phyloP scores from a whole-genome alignment of 2,113 vertebrate genomes.

The Dasyprocta punctata region DNA sequence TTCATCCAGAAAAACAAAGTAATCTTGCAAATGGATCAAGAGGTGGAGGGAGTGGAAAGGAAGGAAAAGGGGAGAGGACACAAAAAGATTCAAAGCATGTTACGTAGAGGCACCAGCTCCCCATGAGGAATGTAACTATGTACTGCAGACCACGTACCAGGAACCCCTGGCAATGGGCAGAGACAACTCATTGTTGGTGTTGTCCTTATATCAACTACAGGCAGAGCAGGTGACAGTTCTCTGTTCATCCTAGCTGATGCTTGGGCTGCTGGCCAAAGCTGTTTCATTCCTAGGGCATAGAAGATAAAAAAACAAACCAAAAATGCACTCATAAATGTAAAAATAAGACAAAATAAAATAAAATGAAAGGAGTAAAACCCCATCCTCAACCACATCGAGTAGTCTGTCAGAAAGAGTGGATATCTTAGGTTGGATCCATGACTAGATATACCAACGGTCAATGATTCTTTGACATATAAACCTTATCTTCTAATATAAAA shows the following conservation, averaged over 20 bases:
- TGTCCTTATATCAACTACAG: no score
- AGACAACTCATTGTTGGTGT: no score
- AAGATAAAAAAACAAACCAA: no score
- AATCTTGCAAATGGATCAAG: neutral
- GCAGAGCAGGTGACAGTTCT: no score
- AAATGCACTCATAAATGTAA: neutral
- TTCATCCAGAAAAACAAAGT: neutral
- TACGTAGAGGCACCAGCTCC: neutral
- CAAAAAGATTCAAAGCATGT: neutral
- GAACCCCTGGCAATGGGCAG: no score
- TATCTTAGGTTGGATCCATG: neutral
- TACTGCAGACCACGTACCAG: neutral
- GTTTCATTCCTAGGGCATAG: no score
- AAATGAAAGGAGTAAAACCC: neutral
- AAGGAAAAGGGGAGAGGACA: neutral
- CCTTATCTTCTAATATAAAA: neutral
- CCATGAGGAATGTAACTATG: neutral
- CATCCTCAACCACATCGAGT: neutral
- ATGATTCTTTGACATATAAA: neutral
- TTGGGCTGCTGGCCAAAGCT: no score
- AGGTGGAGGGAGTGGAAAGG: neutral
- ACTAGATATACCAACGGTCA: fast-evolving
- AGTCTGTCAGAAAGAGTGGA: neutral
- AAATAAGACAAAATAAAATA: neutral
- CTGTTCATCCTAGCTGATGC: no score